Percentiles rank a stretch among this genome's conserved stretches.
These are phyloP conservation scores for Orthonyx spaldingii DNA, from an alignment of 2,113 vertebrate genomes.

Conservation along the genomic window DNA sequence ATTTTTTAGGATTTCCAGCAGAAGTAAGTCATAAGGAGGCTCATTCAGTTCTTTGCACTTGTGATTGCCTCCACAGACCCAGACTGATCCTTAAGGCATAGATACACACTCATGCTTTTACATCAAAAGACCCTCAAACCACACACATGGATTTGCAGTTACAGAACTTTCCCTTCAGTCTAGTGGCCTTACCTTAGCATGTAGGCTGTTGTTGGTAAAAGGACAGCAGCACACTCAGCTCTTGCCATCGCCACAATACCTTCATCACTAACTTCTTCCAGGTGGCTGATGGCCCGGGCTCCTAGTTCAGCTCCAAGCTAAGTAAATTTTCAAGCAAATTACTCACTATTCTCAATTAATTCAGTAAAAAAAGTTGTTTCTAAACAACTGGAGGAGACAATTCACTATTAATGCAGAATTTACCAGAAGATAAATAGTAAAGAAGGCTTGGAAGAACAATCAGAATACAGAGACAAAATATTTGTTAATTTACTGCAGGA, in stretches of 20 bases:
- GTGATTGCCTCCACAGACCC: background rate
- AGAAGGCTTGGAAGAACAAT: background rate
- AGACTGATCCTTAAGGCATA: background rate
- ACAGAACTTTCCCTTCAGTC: background rate
- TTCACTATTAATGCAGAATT: background rate
- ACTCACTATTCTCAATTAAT: background rate
- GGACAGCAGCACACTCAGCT: conserved; percentile 80
- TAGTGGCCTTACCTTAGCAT: conserved; percentile 81
- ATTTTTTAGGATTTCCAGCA: background rate
- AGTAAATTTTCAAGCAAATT: background rate
- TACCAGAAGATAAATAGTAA: background rate
- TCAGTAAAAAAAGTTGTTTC: background rate
- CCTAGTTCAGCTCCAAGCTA: conserved; percentile 89
- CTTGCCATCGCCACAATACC: conserved; percentile 88
- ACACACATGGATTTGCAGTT: background rate
- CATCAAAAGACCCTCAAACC: background rate
- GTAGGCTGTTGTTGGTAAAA: conserved; percentile 94
- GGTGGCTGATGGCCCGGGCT: conserved; percentile 89
- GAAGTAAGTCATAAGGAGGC: background rate
- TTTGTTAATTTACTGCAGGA: background rate
- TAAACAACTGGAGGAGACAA: background rate
- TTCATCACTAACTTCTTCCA: conserved; percentile 90
- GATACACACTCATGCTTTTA: background rate
- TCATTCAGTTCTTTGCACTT: background rate
- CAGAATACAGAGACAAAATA: background rate